Conservation (phyloP, 2,888 invertebrate genomes). For the Eristalis tenax region DNA sequence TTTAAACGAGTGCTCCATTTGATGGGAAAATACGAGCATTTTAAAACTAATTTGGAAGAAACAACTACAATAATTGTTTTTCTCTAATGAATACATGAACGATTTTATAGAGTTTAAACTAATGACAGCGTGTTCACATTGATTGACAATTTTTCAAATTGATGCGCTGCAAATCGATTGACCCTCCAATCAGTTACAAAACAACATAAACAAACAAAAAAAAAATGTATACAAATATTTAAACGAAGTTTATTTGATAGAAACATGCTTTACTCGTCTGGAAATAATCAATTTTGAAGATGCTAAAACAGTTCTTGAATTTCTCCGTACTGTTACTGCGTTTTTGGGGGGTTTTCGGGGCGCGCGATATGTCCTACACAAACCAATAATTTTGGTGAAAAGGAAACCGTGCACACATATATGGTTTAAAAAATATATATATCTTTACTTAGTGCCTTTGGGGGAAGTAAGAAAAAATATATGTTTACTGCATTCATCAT, state of each 20-base stretch:
- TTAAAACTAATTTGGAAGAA: too few relatives aligned
- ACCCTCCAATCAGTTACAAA: background rate
- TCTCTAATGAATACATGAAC: too few relatives aligned
- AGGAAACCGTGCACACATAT: slow-evolving; percentile 15
- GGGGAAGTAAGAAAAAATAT: slow-evolving; percentile 1
- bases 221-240: background rate
- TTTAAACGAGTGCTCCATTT: too few relatives aligned
- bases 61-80: too few relatives aligned
- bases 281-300: background rate
- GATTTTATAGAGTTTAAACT: too few relatives aligned
- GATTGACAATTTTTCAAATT: background rate
- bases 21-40: too few relatives aligned
- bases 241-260: background rate
- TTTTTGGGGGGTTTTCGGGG: background rate
- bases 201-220: background rate
- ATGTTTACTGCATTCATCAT: slow-evolving; percentile 39
- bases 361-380: background rate
- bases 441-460: slow-evolving; percentile 19
- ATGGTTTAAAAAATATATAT: slow-evolving; percentile 11
- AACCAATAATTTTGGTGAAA: slow-evolving; percentile 5
- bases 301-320: slow-evolving; percentile 1
- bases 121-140: background rate
- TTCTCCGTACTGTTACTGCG: background rate
- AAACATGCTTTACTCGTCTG: background rate
- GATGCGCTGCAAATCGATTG: background rate